These are phyloP conservation scores for Alectura lathami DNA, from an alignment of 2,113 vertebrate species.

Conservation along the genomic window DNA sequence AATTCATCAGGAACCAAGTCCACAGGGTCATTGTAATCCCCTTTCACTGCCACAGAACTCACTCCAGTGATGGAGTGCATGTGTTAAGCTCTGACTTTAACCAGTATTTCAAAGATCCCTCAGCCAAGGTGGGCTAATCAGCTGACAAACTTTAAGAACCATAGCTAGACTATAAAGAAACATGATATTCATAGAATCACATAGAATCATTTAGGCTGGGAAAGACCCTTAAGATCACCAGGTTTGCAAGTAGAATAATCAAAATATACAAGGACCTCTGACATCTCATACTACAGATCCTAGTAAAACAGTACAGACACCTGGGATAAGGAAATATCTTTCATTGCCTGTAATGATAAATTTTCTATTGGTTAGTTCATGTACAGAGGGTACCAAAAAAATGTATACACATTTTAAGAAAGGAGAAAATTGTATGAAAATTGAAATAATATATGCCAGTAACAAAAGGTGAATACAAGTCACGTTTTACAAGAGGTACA, in stretches of 20 bases:
- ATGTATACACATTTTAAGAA: no score
- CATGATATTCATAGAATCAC: not conserved
- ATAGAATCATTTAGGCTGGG: not conserved
- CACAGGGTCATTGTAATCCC: not conserved
- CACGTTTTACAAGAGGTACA: no score
- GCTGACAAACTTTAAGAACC: not conserved
- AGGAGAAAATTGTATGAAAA: no score
- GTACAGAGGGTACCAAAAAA: no score
- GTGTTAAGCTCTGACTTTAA: not conserved
- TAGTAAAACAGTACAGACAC: not conserved
- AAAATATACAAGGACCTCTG: not conserved
- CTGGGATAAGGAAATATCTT: not conserved
- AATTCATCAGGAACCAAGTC: not conserved
- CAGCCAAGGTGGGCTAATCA: not conserved
- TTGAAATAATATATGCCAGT: no score
- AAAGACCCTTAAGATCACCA: not conserved
- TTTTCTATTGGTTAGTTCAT: not conserved
- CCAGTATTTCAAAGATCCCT: not conserved
- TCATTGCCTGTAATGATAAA: not conserved
- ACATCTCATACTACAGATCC: not conserved
- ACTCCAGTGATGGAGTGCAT: fast-evolving
- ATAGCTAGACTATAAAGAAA: not conserved
- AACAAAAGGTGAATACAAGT: no score
- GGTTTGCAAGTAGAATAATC: not conserved
- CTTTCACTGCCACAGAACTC: not conserved